Evolutionary conservation across 2,888 invertebrate genomes (phyloP).

Genomic region (Caenorhabditis sulstoni): DNA sequence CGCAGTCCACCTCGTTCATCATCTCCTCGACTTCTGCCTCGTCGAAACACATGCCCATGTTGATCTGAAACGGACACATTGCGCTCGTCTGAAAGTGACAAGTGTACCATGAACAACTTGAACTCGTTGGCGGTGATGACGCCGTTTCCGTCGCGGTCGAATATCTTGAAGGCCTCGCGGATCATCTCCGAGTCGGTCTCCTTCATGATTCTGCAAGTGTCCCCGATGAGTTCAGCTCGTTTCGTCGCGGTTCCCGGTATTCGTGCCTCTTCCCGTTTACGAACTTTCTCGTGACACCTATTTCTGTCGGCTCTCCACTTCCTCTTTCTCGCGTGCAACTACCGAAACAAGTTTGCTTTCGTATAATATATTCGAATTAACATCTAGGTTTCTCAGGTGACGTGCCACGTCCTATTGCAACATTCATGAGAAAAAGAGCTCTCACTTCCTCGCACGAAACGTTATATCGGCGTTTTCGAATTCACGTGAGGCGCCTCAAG

Average conservation of each 20-base stretch:
- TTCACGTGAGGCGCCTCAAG: background rate
- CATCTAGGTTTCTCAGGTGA: constrained; percentile 20
- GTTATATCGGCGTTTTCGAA: background rate
- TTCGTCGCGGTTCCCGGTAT: background rate
- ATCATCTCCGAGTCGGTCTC: constrained; percentile 79
- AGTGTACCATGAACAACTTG: constrained; percentile 73
- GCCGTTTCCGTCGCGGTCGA: constrained; percentile 71
- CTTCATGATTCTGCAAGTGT: constrained; percentile 75
- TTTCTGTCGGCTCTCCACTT: background rate
- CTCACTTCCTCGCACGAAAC: constrained; percentile 9
- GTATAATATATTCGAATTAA: constrained; percentile 34
- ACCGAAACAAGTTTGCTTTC: constrained; percentile 20
- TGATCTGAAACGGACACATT: constrained; percentile 59
- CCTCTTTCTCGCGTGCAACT: background rate
- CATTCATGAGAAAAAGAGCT: constrained; percentile 34
- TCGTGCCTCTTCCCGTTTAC: background rate
- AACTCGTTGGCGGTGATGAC: constrained; percentile 77
- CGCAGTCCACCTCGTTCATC: constrained; percentile 72
- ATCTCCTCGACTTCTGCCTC: constrained; percentile 80
- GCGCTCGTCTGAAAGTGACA: background rate
- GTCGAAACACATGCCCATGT: constrained; percentile 80
- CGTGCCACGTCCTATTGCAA: constrained; percentile 26
- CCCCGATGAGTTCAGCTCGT: background rate
- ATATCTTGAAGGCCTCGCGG: constrained; percentile 79
- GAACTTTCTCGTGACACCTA: constrained; percentile 3